Evolutionary conservation across 2,888 invertebrate species (phyloP).

Genomic region (Athetis lepigone): DNA sequence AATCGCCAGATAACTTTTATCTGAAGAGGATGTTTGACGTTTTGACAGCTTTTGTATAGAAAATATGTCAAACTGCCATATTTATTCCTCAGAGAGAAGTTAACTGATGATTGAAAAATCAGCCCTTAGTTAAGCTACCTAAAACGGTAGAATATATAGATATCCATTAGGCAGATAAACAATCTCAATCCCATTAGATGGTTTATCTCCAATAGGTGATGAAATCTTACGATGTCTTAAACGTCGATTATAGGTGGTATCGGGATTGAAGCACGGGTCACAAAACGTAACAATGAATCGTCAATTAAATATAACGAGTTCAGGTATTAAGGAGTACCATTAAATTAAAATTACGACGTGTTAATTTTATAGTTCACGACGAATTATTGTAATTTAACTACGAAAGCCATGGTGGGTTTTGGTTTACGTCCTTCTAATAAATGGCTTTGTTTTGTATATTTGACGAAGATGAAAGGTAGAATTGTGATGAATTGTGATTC

Average conservation of each 20-base stretch:
- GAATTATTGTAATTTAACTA: conserved; percentile 37
- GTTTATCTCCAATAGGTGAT: conserved; percentile 45
- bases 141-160: conserved; percentile 34
- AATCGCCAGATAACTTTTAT: too few relatives aligned
- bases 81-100: too few relatives aligned
- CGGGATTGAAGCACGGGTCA: conserved; percentile 10
- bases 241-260: conserved; percentile 24
- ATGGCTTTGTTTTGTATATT: too few relatives aligned
- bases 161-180: conserved; percentile 40
- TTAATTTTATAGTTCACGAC: conserved; percentile 45
- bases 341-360: conserved; percentile 41
- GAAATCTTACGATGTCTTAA: conserved; percentile 47
- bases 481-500: too few relatives aligned
- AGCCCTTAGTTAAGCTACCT: too few relatives aligned
- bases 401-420: background rate
- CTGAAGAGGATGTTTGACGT: too few relatives aligned
- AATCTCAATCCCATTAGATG: conserved; percentile 32
- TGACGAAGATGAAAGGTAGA: too few relatives aligned
- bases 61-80: too few relatives aligned
- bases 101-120: too few relatives aligned
- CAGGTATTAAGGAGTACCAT: conserved; percentile 13
- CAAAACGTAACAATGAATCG: conserved; percentile 36
- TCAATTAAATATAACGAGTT: conserved; percentile 41
- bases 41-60: too few relatives aligned
- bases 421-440: background rate